Evolutionary conservation across 2,797 vertebrate genomes (phyloP).

Genomic region (Falco cherrug): DNA sequence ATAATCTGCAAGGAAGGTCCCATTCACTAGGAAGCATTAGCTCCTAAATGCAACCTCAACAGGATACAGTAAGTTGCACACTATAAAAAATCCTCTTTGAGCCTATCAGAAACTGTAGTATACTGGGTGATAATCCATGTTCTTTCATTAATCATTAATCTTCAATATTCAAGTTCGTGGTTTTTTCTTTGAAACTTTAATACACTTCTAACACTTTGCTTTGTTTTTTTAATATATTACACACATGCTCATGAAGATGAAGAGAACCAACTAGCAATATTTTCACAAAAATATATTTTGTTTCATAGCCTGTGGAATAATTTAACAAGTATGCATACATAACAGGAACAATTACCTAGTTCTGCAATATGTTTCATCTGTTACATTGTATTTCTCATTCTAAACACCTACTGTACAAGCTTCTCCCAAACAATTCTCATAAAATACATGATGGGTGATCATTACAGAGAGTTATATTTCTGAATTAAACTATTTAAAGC

Average conservation of each 20-base stretch:
- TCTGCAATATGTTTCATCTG: not conserved
- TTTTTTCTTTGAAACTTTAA: not conserved
- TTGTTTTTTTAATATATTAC: not conserved
- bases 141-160: not conserved
- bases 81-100: not conserved
- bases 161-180: not conserved
- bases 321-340: not conserved
- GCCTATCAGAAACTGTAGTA: not conserved
- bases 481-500: not conserved
- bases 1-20: not conserved
- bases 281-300: not conserved
- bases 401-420: not conserved
- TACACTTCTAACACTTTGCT: not conserved
- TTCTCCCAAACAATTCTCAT: not conserved
- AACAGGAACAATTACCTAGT: not conserved
- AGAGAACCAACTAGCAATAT: not conserved
- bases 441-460: not conserved
- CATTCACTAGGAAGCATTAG: not conserved
- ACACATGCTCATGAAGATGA: not conserved
- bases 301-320: not conserved
- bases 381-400: not conserved
- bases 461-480: not conserved
- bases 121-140: not conserved
- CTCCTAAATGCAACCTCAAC: not conserved
- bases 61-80: not conserved